Base-by-base conservation (phyloP, 2,113 vertebrate genomes). In the Dromas ardeola region DNA sequence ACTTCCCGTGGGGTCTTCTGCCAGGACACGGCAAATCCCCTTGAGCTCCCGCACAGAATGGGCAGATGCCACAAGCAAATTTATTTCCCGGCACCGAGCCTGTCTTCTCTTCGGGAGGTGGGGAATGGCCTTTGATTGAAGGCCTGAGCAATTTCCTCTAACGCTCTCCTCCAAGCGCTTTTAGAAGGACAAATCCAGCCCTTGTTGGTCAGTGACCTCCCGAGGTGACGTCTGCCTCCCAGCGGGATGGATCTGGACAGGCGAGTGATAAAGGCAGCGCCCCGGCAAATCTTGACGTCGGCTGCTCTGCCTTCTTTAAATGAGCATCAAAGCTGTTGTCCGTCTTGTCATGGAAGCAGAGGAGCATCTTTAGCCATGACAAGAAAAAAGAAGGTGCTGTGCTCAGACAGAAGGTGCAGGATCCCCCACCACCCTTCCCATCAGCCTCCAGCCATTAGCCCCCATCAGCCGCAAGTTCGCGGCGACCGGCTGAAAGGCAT, bases 381-480 rank as follows among this genome's bases (percentile, higher is more conserved):
- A 4, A 0, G 3, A 14, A 21, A 23, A 23, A 34, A 40, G 40
- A 40, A 73, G 83, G 66, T 19, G 53, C 58, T 27, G 65, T 21
- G 63, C 63, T 66, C 29, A 11, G 58, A 20, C 72, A 7, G 79
- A 19, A 77, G 67, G 40, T 47, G 77, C 65, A 63, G 78, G 38
- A 47, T 43, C 20, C 30, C 11, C 56, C 26, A 21, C 7, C 15
- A 9, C 18, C 14, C 6, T 19, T 78, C 27, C 45, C 58, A 5
- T 8, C 43, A 19, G 2, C 56, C 84, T 21, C 62, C 56, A 10
- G 18, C 52, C 66, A 43, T 91, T 80, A 83, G 38, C 42, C 59
- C 50, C n/a, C 2, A 0, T 40, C 76, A 53, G 42, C 62, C 2
- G 0, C 3, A 1, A 43, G 81, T 18, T 19, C 76, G 0, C 0